These are phyloP conservation scores for Pogonomyrmex californicus DNA, from an alignment of 1,140 invertebrate species.

Conservation along the genomic window DNA sequence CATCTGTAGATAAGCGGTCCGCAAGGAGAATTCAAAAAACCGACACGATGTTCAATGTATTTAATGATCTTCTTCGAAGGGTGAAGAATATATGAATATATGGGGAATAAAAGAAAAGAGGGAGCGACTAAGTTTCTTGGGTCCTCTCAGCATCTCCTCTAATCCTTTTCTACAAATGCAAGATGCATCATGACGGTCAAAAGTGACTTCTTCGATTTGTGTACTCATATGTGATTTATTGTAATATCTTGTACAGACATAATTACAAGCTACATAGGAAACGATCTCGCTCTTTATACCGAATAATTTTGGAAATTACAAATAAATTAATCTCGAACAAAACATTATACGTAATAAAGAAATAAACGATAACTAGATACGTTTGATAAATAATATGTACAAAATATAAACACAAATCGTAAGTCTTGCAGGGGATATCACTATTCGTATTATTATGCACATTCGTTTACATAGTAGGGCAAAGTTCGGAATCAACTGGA, in stretches of 20 bases:
- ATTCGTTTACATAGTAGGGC: slow-evolving; percentile 78
- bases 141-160: slow-evolving; percentile 61
- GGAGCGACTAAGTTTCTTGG: slow-evolving; percentile 15
- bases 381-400: slow-evolving; percentile 34
- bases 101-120: slow-evolving; percentile 72
- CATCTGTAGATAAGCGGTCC: slow-evolving; percentile 77
- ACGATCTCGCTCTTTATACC: background rate
- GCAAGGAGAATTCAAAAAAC: slow-evolving; percentile 77
- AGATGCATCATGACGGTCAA: background rate
- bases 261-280: slow-evolving; percentile 20
- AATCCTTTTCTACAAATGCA: background rate
- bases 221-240: slow-evolving; percentile 15
- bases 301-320: background rate
- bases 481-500: slow-evolving; percentile 86
- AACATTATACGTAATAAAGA: background rate
- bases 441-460: slow-evolving; percentile 61
- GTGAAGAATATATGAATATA: slow-evolving; percentile 79
- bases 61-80: slow-evolving; percentile 78
- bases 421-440: background rate
- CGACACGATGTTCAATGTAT: slow-evolving; percentile 83
- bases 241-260: background rate
- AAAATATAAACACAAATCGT: slow-evolving; percentile 52
- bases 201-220: background rate
- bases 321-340: slow-evolving; percentile 16
- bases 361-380: background rate